Base-by-base conservation (phyloP, 2,888 invertebrate species). In the Smittia sp. region DNA sequence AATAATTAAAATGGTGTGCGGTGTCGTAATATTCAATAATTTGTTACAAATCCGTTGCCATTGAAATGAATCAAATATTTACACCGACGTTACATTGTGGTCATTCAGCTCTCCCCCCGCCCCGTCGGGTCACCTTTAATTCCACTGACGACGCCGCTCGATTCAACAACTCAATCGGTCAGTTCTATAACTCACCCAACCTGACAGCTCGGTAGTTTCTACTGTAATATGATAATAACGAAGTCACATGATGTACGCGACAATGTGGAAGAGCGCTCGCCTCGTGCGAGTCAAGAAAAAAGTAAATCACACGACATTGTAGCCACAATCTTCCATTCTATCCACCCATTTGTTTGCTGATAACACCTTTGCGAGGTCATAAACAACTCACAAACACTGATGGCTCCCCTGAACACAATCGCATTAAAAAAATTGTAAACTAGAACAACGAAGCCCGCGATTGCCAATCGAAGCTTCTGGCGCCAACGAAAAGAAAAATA, bases 311-410 rank as follows among this genome's bases (percentile, higher is more conserved):
- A 58, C 9, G 58, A 58, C 18, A 58, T 20, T 58, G 58, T 58
- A 58, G 9, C 58, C n/a, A 18, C 58, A 58, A 58, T 22, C 46
- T 46, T 58, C 58, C 22, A 58, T 58, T 46, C 46, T 11, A 46
- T 46, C 2, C 11, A 15, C 2, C 46, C 46, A 46, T 46, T 58
- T 22, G 58, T 58, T 22, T 18, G 58, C 58, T 58, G 58, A 58
- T 58, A 58, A 58, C 20, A 58, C 20, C 46, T 46, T 46, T 46
- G 32, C 15, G 58, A 58, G 58, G 58, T 58, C 58, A 22, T 46
- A n/a, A 46, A 46, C 13, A 46, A 32, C 32, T 32, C 46, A 46
- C 46, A 46, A 46, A 46, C 46, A 46, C 46, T 46, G 46, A 32
- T 32, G 32, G 9, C 46, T n/a, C 11, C 46, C 3, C 2, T 11